Base-by-base conservation (phyloP, 2,888 invertebrate genomes). In the Dyspetes luteomarginatus region DNA sequence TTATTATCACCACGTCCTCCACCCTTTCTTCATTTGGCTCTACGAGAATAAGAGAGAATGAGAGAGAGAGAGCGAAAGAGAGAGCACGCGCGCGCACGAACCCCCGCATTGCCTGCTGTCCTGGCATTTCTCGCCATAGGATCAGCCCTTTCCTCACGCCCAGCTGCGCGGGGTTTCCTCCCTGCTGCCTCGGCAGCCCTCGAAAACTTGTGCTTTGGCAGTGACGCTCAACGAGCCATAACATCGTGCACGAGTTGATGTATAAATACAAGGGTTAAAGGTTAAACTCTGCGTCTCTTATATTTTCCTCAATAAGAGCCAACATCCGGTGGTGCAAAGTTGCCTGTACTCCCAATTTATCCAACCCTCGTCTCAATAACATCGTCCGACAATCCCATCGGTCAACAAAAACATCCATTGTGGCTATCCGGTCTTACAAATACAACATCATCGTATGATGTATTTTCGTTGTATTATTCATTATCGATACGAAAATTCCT, bases 171-270 rank as follows among this genome's bases (percentile, higher is more conserved):
- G 80, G 86, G 88, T 87, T 85, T 65, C 81, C 75, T 84, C 87
- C 87, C 88, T 86, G 85, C 72, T 69, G 85, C 48, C 48, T 28
- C 43, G 41, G 52, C 26, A 58, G 36, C 81, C 65, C 74, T 62
- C 30, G 12, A 73, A 81, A 78, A 62, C 71, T 79, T 73, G 36
- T 68, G 67, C 43, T 73, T 58, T 73, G 83, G 87, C 90, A 90
- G 90, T 88, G 89, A 78, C 85, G 89, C 91, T 90, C 92, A 92
- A 91, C 91, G 89, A 91, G 89, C 88, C 90, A 86, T 90, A 85
- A 69, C 78, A 83, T 87, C 84, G 85, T 83, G 89, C 89, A 89
- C 86, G 89, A 89, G 83, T 87, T 88, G 76, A 78, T 85, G 65
- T 82, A 75, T 85, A 83, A 84, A 87, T 85, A 83, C 87, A 89